Conservation (phyloP, 2,888 invertebrate genomes). For the Epinotia nisella region DNA sequence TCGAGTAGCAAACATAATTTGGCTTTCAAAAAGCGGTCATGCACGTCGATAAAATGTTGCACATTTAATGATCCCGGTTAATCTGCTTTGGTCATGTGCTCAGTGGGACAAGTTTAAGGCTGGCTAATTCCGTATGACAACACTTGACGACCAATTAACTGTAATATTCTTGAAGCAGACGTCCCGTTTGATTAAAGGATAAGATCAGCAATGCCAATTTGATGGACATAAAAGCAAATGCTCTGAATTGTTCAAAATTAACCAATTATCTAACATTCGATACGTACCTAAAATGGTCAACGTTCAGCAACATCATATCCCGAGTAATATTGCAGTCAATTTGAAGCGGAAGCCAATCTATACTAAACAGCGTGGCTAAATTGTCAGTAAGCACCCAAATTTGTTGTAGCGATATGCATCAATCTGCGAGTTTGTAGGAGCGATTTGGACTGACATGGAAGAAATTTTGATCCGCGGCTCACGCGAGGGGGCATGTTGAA, state of each 20-base stretch:
- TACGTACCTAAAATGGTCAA: too few relatives aligned
- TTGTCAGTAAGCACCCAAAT: constrained; percentile 58
- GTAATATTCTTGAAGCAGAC: constrained; percentile 12
- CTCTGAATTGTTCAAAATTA: constrained; percentile 8
- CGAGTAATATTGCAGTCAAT: not conserved
- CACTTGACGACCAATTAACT: constrained; percentile 26
- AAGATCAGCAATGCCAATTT: constrained; percentile 12
- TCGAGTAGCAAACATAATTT: constrained; percentile 8
- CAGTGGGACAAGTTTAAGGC: constrained; percentile 30
- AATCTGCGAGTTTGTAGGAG: constrained; percentile 59
- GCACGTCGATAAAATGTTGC: constrained; percentile 37
- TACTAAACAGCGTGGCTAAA: constrained; percentile 56
- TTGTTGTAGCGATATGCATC: constrained; percentile 56
- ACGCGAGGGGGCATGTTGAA: constrained; percentile 46
- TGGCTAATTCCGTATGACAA: constrained; percentile 13
- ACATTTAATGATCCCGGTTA: constrained; percentile 36
- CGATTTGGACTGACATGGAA: constrained; percentile 58
- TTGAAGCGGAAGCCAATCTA: constrained; percentile 12
- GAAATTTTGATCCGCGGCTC: constrained; percentile 53
- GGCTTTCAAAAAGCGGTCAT: constrained; percentile 22
- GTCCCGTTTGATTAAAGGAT: constrained; percentile 18
- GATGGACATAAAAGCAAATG: constrained; percentile 3
- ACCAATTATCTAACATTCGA: not conserved
- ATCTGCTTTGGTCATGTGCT: constrained; percentile 31
- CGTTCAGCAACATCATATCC: not conserved